phyloP scores from a whole-genome alignment of 2,797 vertebrate species.

The Enteromius fasciolatus region DNA sequence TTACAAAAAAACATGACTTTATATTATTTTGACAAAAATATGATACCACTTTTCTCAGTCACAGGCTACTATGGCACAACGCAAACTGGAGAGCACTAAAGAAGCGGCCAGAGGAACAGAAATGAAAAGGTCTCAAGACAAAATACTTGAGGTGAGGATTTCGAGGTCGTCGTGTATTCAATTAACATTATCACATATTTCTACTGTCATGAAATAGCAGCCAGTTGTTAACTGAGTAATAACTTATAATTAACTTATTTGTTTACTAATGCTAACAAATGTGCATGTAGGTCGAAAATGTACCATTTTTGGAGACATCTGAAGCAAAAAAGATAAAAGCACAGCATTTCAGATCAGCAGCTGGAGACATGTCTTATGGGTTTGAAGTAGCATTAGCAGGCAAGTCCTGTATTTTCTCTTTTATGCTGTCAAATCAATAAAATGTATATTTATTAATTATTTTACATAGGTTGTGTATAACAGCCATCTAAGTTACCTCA shows the following conservation, averaged over 20 bases:
- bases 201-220: background rate
- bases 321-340: conserved; percentile 67
- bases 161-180: background rate
- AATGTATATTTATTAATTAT: background rate
- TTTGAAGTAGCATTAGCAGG: conserved; percentile 68
- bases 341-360: conserved; percentile 24
- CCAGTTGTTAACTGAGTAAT: background rate
- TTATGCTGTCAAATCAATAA: background rate
- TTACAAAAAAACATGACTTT: background rate
- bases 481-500: background rate
- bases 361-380: conserved; percentile 49
- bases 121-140: conserved; percentile 50
- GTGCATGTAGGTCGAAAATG: conserved; percentile 64
- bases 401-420: conserved; percentile 36
- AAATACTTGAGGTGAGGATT: conserved; percentile 64
- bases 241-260: background rate
- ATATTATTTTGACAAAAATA: background rate
- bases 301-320: conserved; percentile 58
- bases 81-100: background rate
- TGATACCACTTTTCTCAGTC: background rate
- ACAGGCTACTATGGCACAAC: background rate
- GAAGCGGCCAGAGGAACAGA: conserved; percentile 49
- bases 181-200: background rate
- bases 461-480: background rate
- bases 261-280: background rate